These are phyloP conservation scores for Sarotherodon lohbergeri DNA, from an alignment of 2,113 vertebrate species.

Conservation along the genomic window DNA sequence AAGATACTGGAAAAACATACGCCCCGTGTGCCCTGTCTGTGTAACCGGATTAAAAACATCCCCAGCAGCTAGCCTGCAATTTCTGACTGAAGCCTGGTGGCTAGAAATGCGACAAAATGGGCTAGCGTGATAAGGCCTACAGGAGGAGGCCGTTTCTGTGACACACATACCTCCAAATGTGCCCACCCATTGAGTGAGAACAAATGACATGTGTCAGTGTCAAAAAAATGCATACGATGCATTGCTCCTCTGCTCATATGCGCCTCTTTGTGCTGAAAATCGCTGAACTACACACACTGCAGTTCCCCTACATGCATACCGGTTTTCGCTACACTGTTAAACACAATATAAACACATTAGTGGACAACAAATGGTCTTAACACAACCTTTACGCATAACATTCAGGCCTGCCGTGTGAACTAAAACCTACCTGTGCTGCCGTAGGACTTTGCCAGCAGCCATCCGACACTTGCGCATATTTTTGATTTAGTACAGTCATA, in stretches of 20 bases:
- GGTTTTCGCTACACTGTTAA: background rate
- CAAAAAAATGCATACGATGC: constrained; percentile 20
- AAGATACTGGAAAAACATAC: background rate
- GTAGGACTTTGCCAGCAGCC: constrained; percentile 85
- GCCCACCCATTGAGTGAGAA: constrained; percentile 34
- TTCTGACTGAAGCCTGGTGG: constrained; percentile 18
- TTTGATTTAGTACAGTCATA: constrained; percentile 83
- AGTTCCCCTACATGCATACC: constrained; percentile 31
- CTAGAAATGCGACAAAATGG: constrained; percentile 18
- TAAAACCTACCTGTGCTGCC: constrained; percentile 80
- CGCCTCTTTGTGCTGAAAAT: constrained; percentile 71
- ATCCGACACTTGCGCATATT: constrained; percentile 86
- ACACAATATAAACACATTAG: constrained; percentile 6
- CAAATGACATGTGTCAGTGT: constrained; percentile 58
- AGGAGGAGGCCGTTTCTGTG: constrained; percentile 35
- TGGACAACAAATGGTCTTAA: background rate
- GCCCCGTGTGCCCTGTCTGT: background rate
- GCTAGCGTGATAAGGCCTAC: constrained; percentile 45
- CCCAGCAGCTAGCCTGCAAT: constrained; percentile 7
- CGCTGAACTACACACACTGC: constrained; percentile 63
- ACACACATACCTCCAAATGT: constrained; percentile 17
- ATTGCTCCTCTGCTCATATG: constrained; percentile 31
- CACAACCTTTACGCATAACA: background rate
- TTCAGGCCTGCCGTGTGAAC: background rate
- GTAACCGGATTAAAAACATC: constrained; percentile 40